Evolutionary conservation across 1,140 invertebrate species (phyloP).

Genomic region (Stegodyphus mimosarum): DNA sequence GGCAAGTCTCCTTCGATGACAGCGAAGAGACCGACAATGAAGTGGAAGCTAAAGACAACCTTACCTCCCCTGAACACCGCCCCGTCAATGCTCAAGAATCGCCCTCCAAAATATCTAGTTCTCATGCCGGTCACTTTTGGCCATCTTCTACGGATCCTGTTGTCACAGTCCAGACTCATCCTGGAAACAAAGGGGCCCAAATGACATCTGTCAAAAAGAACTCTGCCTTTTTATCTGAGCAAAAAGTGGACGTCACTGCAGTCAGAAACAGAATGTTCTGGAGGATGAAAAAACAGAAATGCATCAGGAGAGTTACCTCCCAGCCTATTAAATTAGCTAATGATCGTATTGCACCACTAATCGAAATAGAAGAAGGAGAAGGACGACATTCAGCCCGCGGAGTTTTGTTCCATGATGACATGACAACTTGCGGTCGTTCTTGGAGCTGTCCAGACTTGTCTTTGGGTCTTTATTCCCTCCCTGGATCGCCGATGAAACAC

Average conservation of each 20-base stretch:
- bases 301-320: not conserved
- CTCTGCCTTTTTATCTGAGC: constrained; percentile 4
- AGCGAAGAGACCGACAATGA: constrained; percentile 93
- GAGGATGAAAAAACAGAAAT: constrained; percentile 26
- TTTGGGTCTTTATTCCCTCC: constrained; percentile 1
- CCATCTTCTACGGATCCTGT: not conserved
- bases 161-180: not conserved
- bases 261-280: constrained; percentile 20
- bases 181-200: not conserved
- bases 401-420: not conserved
- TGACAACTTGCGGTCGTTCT: not conserved
- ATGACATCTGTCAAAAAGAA: not conserved
- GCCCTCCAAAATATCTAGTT: constrained; percentile 11
- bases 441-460: constrained; percentile 51
- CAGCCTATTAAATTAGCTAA: not conserved
- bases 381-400: not conserved
- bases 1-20: constrained; percentile 95
- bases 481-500: constrained; percentile 15
- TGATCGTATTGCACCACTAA: constrained; percentile 14
- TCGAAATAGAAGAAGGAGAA: constrained; percentile 5
- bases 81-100: constrained; percentile 44
- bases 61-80: constrained; percentile 61
- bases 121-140: constrained; percentile 9
- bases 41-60: constrained; percentile 62
- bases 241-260: not conserved